Conservation (phyloP, 2,113 vertebrate species). For the Sinocyclocheilus grahami region DNA sequence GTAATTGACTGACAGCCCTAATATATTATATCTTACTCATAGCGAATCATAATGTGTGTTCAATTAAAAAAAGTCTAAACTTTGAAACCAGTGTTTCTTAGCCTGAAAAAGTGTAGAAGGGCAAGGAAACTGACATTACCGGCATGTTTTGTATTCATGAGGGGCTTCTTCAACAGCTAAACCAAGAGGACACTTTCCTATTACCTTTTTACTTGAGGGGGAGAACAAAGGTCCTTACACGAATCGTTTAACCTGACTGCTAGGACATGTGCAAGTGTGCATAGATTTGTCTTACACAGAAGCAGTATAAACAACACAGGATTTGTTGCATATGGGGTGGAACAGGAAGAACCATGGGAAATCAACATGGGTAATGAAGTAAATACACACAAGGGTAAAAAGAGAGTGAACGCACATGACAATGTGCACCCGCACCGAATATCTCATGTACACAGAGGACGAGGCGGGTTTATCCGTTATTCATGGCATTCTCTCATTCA, state of each 20-base stretch:
- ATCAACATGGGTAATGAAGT: constrained; percentile 50
- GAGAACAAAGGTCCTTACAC: constrained; percentile 45
- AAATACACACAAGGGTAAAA: constrained; percentile 42
- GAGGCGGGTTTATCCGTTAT: constrained; percentile 30
- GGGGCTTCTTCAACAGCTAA: constrained; percentile 66
- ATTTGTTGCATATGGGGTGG: constrained; percentile 31
- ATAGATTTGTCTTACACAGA: constrained; percentile 26
- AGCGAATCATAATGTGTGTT: too few species aligned
- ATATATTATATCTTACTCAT: too few species aligned
- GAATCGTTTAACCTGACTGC: constrained; percentile 47
- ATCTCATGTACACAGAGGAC: constrained; percentile 26
- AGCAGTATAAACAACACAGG: constrained; percentile 28
- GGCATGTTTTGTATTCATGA: constrained; percentile 55
- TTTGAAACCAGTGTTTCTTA: not conserved
- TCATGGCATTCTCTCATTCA: constrained; percentile 31
- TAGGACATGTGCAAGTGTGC: constrained; percentile 45
- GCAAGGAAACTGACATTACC: constrained; percentile 45
- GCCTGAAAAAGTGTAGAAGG: not conserved
- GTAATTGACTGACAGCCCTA: too few species aligned
- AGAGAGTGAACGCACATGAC: constrained; percentile 27
- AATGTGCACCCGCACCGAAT: constrained; percentile 11
- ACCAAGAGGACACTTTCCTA: constrained; percentile 53
- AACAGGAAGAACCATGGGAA: constrained; percentile 46
- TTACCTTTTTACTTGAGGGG: constrained; percentile 43
- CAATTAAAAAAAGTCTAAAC: too few species aligned